Evolutionary conservation across 2,797 vertebrate genomes (phyloP).

Genomic region (Phyllotis vaccarum): DNA sequence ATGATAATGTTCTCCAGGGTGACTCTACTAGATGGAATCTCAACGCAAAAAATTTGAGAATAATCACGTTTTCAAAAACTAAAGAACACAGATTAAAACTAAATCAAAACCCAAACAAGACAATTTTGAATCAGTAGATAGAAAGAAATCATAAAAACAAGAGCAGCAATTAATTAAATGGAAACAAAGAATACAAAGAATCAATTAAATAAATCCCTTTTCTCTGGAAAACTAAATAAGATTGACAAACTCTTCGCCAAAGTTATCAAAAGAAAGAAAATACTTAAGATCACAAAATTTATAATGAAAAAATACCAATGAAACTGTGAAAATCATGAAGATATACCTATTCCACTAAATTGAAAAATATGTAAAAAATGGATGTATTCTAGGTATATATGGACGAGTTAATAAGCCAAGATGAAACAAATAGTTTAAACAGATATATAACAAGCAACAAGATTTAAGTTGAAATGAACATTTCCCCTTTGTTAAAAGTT

Average conservation of each 20-base stretch:
- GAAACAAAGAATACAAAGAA: not conserved
- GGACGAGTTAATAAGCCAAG: not conserved
- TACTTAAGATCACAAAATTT: not conserved
- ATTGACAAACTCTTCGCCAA: not conserved
- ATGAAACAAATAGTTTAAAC: not conserved
- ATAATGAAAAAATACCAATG: not conserved
- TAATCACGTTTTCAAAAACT: not conserved
- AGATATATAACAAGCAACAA: not conserved
- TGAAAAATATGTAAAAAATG: not conserved
- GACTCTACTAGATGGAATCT: not conserved
- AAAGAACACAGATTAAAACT: not conserved
- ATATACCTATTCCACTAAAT: not conserved
- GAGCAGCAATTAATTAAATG: not conserved
- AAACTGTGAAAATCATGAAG: not conserved
- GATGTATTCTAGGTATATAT: not conserved
- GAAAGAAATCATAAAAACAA: not conserved
- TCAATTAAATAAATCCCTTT: not conserved
- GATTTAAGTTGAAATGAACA: not conserved
- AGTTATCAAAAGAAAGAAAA: not conserved
- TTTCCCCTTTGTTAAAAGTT: not conserved
- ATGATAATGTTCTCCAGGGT: not conserved
- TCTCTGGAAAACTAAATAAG: not conserved
- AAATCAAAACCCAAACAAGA: not conserved
- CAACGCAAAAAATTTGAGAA: not conserved
- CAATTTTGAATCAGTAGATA: not conserved